Conservation (phyloP, 2,888 invertebrate genomes). For the Lissonota sp. region DNA sequence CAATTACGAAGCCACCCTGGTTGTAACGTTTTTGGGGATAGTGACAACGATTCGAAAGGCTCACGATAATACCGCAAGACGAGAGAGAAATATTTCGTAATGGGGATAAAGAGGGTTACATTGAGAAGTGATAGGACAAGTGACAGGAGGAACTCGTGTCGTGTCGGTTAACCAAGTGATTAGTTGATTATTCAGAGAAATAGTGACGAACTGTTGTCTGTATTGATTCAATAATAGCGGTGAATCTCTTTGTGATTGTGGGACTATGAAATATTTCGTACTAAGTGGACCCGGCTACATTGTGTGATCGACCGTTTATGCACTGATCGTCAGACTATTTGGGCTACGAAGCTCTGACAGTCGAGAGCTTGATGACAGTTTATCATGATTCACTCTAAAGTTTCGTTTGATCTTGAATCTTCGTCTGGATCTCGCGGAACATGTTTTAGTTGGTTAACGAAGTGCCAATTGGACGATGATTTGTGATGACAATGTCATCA, state of each 20-base stretch:
- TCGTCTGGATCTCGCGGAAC: background rate
- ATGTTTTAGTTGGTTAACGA: background rate
- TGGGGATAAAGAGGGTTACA: too few relatives aligned
- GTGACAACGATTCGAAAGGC: slow-evolving; percentile 47
- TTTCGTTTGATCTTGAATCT: background rate
- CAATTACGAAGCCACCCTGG: slow-evolving; percentile 36
- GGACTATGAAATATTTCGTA: background rate
- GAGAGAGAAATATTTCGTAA: background rate
- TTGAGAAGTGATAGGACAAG: background rate
- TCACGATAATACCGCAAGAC: slow-evolving; percentile 67
- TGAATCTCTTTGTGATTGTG: slow-evolving; percentile 24
- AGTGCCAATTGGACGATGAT: background rate
- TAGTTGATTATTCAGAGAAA: slow-evolving; percentile 7
- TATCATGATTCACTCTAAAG: background rate
- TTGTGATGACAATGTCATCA: too few relatives aligned
- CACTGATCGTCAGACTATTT: background rate
- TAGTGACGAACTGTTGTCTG: background rate
- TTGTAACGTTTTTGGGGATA: slow-evolving; percentile 39
- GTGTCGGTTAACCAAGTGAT: slow-evolving; percentile 24
- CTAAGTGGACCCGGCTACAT: background rate
- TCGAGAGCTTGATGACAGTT: slow-evolving; percentile 1
- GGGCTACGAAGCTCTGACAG: background rate
- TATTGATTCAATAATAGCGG: slow-evolving; percentile 1
- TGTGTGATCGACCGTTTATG: background rate
- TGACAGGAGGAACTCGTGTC: background rate